These are phyloP conservation scores for Lophotriccus pileatus DNA, from an alignment of 2,797 vertebrate species.

Conservation along the genomic window DNA sequence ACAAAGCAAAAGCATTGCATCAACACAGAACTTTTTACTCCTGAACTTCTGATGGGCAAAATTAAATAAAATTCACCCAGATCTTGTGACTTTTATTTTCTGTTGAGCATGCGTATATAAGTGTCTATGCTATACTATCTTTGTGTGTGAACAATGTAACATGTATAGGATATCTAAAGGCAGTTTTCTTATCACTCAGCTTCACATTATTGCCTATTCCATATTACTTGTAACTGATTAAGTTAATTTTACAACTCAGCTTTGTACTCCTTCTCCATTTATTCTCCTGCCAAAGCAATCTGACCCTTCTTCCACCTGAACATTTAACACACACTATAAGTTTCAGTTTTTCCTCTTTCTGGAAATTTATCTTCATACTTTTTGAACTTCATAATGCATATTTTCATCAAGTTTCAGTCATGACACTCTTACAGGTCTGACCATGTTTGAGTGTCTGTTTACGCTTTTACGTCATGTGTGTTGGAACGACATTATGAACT, in stretches of 20 bases:
- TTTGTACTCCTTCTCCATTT: neutral
- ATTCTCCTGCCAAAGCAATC: conserved; percentile 35
- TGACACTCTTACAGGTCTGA: neutral
- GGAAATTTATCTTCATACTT: conserved; percentile 19
- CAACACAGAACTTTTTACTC: neutral
- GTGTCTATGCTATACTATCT: neutral
- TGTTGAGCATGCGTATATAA: neutral
- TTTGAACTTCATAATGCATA: neutral
- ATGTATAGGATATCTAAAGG: neutral
- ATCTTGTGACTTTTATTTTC: neutral
- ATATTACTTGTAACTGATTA: neutral
- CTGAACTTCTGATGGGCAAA: neutral
- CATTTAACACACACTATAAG: conserved; percentile 14
- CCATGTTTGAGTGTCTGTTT: neutral
- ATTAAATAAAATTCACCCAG: neutral
- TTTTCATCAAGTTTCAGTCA: conserved; percentile 2
- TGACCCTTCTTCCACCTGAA: neutral
- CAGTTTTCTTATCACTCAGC: neutral
- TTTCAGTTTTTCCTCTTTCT: conserved; percentile 12
- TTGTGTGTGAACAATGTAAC: neutral
- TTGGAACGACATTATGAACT: neutral
- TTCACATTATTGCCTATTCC: neutral
- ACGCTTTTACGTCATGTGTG: neutral
- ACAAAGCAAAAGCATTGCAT: neutral
- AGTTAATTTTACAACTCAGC: neutral